Percentiles rank a stretch among this genome's conserved stretches.
Conservation (phyloP, 2,113 vertebrate genomes). For the Dermatemys mawii region DNA sequence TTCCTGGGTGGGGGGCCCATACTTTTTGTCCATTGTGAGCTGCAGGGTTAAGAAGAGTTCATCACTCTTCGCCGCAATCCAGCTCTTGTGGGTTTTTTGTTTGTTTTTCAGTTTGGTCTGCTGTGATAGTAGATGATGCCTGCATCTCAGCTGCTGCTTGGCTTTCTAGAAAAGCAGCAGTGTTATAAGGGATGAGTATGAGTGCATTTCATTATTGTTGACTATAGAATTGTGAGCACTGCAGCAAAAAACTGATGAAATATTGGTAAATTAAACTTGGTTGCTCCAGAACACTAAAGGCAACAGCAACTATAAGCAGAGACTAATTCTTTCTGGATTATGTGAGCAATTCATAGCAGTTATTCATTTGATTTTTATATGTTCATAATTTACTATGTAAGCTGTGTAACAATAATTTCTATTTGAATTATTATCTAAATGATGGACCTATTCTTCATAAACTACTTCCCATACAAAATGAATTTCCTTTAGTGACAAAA, state of each 20-base stretch:
- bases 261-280: background rate
- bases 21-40: background rate
- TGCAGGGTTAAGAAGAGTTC: background rate
- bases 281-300: background rate
- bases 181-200: background rate
- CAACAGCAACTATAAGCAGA: background rate
- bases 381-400: background rate
- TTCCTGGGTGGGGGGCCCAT: background rate
- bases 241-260: background rate
- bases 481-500: background rate
- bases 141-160: background rate
- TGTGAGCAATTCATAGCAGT: background rate
- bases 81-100: background rate
- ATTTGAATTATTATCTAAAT: background rate
- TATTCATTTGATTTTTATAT: background rate
- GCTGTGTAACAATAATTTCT: background rate
- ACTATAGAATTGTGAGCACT: background rate
- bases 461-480: background rate
- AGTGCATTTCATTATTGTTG: background rate
- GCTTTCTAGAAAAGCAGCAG: background rate
- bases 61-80: background rate
- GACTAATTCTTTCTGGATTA: background rate
- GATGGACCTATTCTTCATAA: conserved; percentile 17
- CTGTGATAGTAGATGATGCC: background rate
- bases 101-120: background rate